phyloP scores from a whole-genome alignment of 2,797 vertebrate genomes.

The Neomorphus geoffroyi region DNA sequence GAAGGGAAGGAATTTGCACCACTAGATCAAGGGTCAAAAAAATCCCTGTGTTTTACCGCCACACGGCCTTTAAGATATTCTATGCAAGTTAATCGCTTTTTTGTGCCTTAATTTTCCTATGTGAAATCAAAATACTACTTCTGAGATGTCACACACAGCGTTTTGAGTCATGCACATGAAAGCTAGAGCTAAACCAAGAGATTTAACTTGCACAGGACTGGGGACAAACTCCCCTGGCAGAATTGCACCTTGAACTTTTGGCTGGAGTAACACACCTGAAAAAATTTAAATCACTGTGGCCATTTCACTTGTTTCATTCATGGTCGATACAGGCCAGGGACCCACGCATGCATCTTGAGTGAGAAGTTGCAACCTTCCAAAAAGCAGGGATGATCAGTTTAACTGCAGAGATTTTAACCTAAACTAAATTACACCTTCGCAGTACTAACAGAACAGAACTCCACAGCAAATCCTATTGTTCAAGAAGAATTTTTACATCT shows the following conservation, averaged over 20 bases:
- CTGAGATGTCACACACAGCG: neutral
- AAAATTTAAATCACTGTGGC: neutral
- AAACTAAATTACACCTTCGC: neutral
- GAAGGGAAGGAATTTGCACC: neutral
- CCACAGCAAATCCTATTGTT: neutral
- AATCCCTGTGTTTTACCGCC: neutral
- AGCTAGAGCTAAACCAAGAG: neutral
- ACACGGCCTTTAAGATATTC: neutral
- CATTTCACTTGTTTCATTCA: neutral
- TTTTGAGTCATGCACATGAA: neutral
- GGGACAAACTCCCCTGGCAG: neutral
- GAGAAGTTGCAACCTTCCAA: neutral
- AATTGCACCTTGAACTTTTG: neutral
- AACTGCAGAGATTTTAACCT: neutral
- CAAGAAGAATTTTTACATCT: neutral
- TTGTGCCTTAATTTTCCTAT: neutral
- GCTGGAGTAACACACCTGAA: neutral
- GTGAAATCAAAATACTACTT: neutral
- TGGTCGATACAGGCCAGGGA: neutral
- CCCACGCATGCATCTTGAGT: rapidly evolving
- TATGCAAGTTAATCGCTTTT: neutral
- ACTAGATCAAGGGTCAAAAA: neutral
- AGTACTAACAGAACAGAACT: neutral
- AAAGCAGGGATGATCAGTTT: neutral
- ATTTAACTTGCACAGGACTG: neutral